These are phyloP conservation scores for Orthonevra nobilis DNA, from an alignment of 2,888 invertebrate genomes.

Conservation along the genomic window DNA sequence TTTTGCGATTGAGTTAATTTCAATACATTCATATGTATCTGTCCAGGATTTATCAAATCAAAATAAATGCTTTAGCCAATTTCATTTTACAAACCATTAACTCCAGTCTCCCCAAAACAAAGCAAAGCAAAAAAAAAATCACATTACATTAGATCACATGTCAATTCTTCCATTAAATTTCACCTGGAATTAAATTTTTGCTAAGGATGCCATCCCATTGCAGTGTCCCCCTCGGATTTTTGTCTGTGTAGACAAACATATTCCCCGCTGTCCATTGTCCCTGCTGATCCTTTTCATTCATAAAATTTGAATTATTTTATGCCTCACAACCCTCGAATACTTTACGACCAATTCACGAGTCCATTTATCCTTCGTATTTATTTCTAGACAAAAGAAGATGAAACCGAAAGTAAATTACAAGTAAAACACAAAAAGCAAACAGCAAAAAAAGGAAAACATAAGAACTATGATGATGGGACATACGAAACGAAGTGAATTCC, in stretches of 20 bases:
- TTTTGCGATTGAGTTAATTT: too few relatives aligned
- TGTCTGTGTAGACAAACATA: background rate
- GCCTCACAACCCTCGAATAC: conserved; percentile 58
- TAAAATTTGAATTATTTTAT: conserved; percentile 63
- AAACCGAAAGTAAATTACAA: conserved; percentile 59
- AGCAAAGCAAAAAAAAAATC: too few relatives aligned
- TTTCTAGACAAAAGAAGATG: conserved; percentile 53
- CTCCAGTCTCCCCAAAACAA: conserved; percentile 17
- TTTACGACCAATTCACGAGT: conserved; percentile 62
- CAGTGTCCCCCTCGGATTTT: background rate
- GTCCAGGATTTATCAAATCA: too few relatives aligned
- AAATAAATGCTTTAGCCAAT: conserved; percentile 8
- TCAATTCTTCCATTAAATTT: conserved; percentile 45
- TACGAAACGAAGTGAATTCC: conserved; percentile 31
- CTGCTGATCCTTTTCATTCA: conserved; percentile 27
- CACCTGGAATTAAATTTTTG: conserved; percentile 28
- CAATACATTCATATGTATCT: too few relatives aligned
- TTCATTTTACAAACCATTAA: conserved; percentile 60
- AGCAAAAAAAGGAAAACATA: conserved; percentile 5
- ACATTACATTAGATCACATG: conserved; percentile 36
- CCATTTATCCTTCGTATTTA: conserved; percentile 38
- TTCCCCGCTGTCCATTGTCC: background rate
- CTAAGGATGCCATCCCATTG: background rate
- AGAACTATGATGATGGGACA: conserved; percentile 30
- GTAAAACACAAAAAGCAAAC: conserved; percentile 3